Base-by-base conservation (phyloP, 1,140 invertebrate species). In the Acyrthosiphon pisum region DNA sequence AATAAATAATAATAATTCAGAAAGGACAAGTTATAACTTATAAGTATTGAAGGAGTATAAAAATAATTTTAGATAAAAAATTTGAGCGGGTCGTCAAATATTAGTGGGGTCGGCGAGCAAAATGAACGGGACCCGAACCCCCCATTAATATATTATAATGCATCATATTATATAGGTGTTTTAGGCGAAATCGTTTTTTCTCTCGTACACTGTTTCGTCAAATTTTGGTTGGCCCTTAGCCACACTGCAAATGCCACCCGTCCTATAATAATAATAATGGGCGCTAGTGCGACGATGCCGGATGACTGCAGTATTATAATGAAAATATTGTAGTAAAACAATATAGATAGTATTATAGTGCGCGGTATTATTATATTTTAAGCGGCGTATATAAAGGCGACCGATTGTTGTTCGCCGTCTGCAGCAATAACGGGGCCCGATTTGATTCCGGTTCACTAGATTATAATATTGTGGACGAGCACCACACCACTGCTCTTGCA, bases 401-500 rank as follows among this genome's bases (percentile, higher is more conserved):
- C 87, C 48, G 30, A 50, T 88, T 88, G 87, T 88, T 88, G 60
- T 76, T 76, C 44, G 48, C 30, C 60, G 60, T 76, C 60, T 76
- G 60, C 60, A 76, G 60, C 60, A 76, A 76, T 48, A 50, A 88
- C 87, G 87, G n/a, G 30, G 14, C 60, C 46, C n/a, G n/a, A n/a
- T 88, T 88, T 35, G n/a, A 88, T 88, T 88, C 44, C 87, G 87
- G 87, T 88, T 35, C 87, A 88, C 87, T 88, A 88, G 87, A 88
- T 88, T 88, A 76, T 76, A 76, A 76, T 76, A 76, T 76, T 20
- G 60, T 76, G 60, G 60, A 76, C 60, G 60, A 76, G 60, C 60
- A n/a, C 60, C n/a, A n/a, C 60, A 76, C 60, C 60, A 20, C 60
- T n/a, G 60, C 60, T 76, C 60, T n/a, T 14, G 87, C 46, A 88